Conservation (phyloP, 2,888 invertebrate genomes). For the Drymonia ruficornis region DNA sequence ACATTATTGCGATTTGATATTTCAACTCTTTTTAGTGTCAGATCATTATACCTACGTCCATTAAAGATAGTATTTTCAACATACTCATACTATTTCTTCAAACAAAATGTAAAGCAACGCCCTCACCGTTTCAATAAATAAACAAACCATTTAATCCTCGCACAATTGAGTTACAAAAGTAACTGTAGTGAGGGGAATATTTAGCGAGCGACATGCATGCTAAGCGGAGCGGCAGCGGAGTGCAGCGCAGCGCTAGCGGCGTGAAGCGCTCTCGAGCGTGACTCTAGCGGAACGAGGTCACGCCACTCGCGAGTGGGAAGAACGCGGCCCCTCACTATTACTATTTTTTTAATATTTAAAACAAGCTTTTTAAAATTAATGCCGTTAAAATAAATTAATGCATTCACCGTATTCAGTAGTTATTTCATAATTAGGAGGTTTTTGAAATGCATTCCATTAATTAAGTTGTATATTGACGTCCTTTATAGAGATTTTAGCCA, state of each 20-base stretch:
- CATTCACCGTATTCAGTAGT: background rate
- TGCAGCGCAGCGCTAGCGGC: conserved; percentile 16
- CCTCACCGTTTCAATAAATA: background rate
- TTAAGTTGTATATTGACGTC: background rate
- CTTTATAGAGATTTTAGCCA: no score
- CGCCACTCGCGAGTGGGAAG: conserved; percentile 1
- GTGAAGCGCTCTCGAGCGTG: conserved; percentile 9
- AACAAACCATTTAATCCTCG: conserved; percentile 14
- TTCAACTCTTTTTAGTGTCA: no score
- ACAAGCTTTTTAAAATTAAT: background rate
- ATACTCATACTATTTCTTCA: no score
- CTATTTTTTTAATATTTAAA: background rate
- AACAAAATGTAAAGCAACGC: background rate
- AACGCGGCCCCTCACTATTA: background rate
- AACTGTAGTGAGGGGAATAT: conserved; percentile 28
- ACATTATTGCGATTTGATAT: no score
- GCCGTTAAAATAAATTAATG: background rate
- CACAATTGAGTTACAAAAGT: conserved; percentile 37
- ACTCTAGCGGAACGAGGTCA: conserved; percentile 11
- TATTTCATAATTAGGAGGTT: background rate
- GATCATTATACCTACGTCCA: no score
- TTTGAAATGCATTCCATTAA: background rate
- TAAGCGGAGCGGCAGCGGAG: conserved; percentile 33
- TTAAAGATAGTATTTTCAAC: no score
- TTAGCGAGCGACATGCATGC: conserved; percentile 35